A percentile compares a stretch with the other conserved stretches of the same genome.
Evolutionary conservation across 2,888 invertebrate species (phyloP).

Genomic region (Dioctria rufipes): DNA sequence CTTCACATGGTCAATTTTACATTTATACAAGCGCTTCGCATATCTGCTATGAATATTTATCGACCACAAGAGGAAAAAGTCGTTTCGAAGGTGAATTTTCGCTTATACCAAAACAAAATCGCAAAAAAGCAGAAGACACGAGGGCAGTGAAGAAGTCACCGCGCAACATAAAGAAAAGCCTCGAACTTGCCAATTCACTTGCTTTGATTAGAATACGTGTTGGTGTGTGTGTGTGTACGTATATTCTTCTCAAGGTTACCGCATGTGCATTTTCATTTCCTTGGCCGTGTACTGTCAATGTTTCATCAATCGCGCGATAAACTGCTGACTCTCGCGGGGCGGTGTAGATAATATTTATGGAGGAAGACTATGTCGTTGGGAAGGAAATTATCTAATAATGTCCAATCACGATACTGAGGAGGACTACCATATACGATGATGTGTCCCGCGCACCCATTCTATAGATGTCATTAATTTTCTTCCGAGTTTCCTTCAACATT

Average conservation of each 20-base stretch:
- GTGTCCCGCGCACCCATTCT: neutral
- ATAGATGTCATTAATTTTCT: neutral
- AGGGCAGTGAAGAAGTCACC: neutral
- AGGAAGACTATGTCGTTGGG: neutral
- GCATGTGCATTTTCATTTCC: neutral
- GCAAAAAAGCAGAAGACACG: neutral
- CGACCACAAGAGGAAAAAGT: neutral
- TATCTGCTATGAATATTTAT: constrained; percentile 15
- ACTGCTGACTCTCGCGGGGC: neutral
- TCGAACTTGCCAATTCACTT: constrained; percentile 17
- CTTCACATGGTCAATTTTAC: neutral
- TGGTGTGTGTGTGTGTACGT: neutral
- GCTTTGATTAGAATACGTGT: constrained; percentile 11
- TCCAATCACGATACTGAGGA: neutral
- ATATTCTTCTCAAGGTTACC: constrained; percentile 2
- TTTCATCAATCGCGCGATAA: neutral
- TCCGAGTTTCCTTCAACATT: neutral
- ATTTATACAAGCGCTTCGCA: neutral
- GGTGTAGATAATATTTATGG: neutral
- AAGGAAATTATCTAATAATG: neutral
- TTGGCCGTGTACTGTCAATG: neutral
- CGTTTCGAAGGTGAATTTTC: constrained; percentile 15
- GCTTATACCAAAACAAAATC: constrained; percentile 9
- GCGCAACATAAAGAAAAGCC: neutral
- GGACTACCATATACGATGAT: neutral